Evolutionary conservation across 2,797 vertebrate genomes (phyloP).

Genomic region (Taeniopygia guttata): DNA sequence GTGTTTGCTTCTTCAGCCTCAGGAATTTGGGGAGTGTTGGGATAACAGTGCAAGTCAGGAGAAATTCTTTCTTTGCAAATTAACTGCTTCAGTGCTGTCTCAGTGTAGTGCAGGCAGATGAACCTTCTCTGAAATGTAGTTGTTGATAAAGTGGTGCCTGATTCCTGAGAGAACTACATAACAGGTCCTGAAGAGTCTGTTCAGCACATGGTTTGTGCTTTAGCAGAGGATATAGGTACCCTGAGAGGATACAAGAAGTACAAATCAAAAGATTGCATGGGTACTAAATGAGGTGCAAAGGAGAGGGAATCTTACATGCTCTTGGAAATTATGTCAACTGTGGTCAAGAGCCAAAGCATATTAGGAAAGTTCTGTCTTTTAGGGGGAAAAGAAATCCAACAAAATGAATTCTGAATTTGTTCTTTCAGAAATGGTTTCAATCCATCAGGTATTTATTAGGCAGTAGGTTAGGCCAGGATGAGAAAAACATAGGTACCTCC

Average conservation of each 20-base stretch:
- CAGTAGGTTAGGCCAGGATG: background rate
- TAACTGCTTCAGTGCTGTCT: slow-evolving; percentile 9
- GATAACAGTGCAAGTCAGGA: slow-evolving; percentile 41
- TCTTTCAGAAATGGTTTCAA: background rate
- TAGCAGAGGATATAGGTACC: background rate
- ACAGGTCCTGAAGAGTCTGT: background rate
- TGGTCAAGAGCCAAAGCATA: background rate
- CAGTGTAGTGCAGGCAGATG: background rate
- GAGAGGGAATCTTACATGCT: background rate
- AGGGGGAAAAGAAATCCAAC: background rate
- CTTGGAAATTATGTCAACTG: background rate
- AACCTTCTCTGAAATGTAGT: background rate
- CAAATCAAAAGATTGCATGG: background rate
- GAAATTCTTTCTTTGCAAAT: background rate
- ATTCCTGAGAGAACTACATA: background rate
- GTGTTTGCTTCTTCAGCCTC: background rate
- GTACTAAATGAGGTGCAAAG: background rate
- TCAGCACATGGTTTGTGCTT: background rate
- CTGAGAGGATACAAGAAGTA: background rate
- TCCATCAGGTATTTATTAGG: background rate
- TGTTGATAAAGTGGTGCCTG: background rate
- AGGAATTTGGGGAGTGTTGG: slow-evolving; percentile 56
- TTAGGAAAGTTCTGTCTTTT: background rate
- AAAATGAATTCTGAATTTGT: background rate
- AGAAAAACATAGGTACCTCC: background rate